Conservation (phyloP, 2,113 vertebrate species). For the Spizaetus ornatus region DNA sequence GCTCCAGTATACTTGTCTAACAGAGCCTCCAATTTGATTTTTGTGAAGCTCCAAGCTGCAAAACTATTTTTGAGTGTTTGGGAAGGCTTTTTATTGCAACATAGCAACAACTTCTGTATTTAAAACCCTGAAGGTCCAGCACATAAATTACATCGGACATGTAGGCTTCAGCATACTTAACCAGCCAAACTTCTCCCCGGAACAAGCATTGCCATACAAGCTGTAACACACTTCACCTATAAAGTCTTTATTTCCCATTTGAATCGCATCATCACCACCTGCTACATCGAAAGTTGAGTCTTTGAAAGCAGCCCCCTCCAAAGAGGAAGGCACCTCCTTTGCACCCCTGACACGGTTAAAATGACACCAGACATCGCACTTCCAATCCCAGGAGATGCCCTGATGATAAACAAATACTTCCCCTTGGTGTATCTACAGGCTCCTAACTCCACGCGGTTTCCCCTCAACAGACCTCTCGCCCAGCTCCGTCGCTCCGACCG, state of each 20-base stretch:
- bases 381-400: background rate
- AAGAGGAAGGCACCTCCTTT: background rate
- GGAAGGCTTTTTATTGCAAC: background rate
- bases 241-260: background rate
- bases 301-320: background rate
- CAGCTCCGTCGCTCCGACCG: fast-evolving
- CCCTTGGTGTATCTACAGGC: background rate
- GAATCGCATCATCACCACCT: background rate
- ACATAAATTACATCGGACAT: background rate
- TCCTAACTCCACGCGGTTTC: background rate
- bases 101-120: background rate
- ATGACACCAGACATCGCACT: background rate
- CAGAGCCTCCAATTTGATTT: background rate
- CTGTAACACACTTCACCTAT: background rate
- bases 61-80: background rate
- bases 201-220: background rate
- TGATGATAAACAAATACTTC: background rate
- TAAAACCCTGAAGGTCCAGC: background rate
- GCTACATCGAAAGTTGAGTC: background rate
- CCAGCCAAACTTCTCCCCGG: fast-evolving
- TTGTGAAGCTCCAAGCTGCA: background rate
- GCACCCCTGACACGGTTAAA: background rate
- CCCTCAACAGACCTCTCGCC: background rate
- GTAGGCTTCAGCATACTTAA: background rate
- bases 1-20: background rate